These are phyloP conservation scores for Catocala nupta DNA, from an alignment of 2,888 invertebrate genomes.

Conservation along the genomic window DNA sequence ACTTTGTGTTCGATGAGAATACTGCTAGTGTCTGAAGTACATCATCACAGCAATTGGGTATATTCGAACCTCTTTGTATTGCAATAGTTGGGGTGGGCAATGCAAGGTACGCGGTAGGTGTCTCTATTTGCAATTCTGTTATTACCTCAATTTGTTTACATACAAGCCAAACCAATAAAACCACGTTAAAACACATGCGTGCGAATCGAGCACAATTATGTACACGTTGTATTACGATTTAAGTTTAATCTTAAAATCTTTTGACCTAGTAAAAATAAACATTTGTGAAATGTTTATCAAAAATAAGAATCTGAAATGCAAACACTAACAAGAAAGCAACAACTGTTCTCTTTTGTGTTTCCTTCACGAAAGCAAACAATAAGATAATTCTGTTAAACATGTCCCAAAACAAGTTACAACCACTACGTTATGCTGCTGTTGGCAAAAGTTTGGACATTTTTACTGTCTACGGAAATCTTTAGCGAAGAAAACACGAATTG, in stretches of 20 bases:
- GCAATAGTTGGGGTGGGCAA: too few relatives aligned
- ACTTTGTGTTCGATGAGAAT: too few relatives aligned
- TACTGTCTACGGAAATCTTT: slow-evolving; percentile 66
- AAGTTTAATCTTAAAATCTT: neutral
- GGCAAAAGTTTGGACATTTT: slow-evolving; percentile 74
- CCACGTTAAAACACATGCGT: too few relatives aligned
- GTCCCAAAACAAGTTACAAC: slow-evolving; percentile 65
- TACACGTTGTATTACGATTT: neutral
- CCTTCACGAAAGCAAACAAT: slow-evolving; percentile 58
- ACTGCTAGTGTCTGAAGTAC: too few relatives aligned
- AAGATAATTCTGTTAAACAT: slow-evolving; percentile 62
- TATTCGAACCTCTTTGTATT: too few relatives aligned
- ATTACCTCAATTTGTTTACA: too few relatives aligned
- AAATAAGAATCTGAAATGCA: slow-evolving; percentile 37
- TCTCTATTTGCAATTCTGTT: too few relatives aligned
- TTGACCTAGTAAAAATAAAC: slow-evolving; percentile 11
- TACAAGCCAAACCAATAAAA: too few relatives aligned
- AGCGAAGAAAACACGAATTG: slow-evolving; percentile 58
- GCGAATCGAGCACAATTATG: too few relatives aligned
- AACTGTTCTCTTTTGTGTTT: slow-evolving; percentile 49
- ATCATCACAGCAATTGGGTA: too few relatives aligned
- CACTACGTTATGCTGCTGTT: slow-evolving; percentile 64
- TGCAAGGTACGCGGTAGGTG: too few relatives aligned
- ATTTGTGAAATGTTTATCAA: slow-evolving; percentile 40
- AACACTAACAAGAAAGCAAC: slow-evolving; percentile 45